Conservation (phyloP, 2,888 invertebrate species). For the Eupithecia vulgata region DNA sequence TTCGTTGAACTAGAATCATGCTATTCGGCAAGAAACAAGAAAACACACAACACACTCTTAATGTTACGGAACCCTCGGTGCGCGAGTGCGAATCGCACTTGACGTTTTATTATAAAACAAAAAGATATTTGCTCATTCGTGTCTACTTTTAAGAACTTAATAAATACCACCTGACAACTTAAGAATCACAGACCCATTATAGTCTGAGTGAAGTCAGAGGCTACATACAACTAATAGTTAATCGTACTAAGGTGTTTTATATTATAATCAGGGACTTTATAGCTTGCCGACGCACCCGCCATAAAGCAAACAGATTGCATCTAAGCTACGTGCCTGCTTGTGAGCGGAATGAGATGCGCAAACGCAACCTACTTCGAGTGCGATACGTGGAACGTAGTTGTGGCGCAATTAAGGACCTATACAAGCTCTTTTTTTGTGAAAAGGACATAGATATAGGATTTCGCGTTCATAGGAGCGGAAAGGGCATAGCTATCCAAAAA, state of each 20-base stretch:
- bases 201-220: constrained; percentile 4
- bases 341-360: constrained; percentile 27
- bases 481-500: too few species aligned
- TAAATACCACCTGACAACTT: neutral
- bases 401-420: constrained; percentile 11
- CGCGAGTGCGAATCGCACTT: too few species aligned
- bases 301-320: constrained; percentile 79
- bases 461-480: too few species aligned
- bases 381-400: constrained; percentile 27
- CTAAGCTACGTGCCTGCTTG: constrained; percentile 60
- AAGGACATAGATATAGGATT: too few species aligned
- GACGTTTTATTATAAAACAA: too few species aligned
- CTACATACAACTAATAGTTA: neutral
- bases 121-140: too few species aligned
- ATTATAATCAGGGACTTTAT: constrained; percentile 58
- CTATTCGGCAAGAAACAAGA: too few species aligned
- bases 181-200: neutral
- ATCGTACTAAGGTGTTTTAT: constrained; percentile 48
- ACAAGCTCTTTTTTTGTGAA: too few species aligned
- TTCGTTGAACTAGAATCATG: too few species aligned
- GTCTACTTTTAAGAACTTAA: too few species aligned
- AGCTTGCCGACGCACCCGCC: constrained; percentile 59
- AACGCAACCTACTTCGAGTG: constrained; percentile 14
- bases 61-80: too few species aligned
- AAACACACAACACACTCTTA: too few species aligned